Percentiles rank a stretch among this genome's conserved stretches.
Conservation (phyloP, 2,797 vertebrate species). For the Esox masquinongy region DNA sequence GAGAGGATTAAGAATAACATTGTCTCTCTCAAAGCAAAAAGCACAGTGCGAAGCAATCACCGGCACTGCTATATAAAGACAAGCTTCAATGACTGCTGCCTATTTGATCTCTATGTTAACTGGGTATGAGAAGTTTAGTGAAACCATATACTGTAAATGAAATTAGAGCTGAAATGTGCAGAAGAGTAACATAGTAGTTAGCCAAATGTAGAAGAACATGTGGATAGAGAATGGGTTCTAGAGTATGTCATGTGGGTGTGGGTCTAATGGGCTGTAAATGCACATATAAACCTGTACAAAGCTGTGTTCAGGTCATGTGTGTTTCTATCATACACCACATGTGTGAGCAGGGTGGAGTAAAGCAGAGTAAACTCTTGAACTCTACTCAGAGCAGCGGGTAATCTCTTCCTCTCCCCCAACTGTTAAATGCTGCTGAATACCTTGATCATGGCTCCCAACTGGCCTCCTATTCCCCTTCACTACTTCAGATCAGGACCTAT, state of each 20-base stretch:
- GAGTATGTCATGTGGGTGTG: not conserved
- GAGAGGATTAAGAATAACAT: conserved; percentile 17
- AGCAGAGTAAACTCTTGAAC: conserved; percentile 59
- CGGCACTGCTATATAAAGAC: not conserved
- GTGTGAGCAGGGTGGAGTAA: conserved; percentile 34
- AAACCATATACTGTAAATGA: conserved; percentile 11
- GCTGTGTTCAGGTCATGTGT: not conserved
- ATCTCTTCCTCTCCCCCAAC: conserved; percentile 13
- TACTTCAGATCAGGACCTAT: too few relatives aligned
- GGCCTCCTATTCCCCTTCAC: too few relatives aligned
- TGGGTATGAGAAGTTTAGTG: not conserved
- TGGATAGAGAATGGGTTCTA: not conserved
- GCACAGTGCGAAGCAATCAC: not conserved
- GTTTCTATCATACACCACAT: not conserved
- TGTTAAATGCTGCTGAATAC: conserved; percentile 43
- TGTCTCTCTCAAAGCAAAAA: conserved; percentile 44
- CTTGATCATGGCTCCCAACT: conserved; percentile 37
- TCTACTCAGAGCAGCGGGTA: conserved; percentile 48
- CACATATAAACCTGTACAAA: not conserved
- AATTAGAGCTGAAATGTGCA: not conserved
- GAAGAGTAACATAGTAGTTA: not conserved
- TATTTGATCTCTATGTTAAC: conserved; percentile 6
- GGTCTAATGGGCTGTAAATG: not conserved
- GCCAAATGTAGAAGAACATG: not conserved
- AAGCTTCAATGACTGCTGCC: not conserved